These are phyloP conservation scores for Furnarius figulus DNA, from an alignment of 2,113 vertebrate genomes.

Conservation along the genomic window DNA sequence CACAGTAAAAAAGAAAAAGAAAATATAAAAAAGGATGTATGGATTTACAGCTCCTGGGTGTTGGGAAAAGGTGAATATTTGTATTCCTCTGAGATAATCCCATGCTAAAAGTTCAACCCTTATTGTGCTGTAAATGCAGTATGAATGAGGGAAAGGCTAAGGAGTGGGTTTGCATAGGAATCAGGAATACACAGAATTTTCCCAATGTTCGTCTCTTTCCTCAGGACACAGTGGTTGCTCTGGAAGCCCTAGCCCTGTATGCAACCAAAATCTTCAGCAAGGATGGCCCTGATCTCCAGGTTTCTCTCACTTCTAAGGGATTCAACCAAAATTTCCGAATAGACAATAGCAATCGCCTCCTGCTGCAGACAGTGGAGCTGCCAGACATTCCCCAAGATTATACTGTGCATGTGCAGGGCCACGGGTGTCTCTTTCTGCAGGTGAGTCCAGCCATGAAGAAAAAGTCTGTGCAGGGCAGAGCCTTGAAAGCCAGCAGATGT, in stretches of 20 bases:
- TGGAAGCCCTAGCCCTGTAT: conserved; percentile 73
- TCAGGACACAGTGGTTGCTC: conserved; percentile 73
- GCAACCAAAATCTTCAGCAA: conserved; percentile 60
- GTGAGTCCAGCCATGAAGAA: not conserved
- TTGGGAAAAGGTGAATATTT: not conserved
- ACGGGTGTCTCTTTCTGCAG: conserved; percentile 46
- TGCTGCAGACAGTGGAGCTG: conserved; percentile 78
- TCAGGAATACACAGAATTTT: not conserved
- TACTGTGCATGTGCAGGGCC: conserved; percentile 18
- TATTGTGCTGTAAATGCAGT: not conserved
- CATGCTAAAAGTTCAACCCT: not conserved
- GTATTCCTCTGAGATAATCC: not conserved
- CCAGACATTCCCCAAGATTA: conserved; percentile 64
- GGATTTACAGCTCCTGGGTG: not conserved
- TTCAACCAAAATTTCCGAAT: conserved; percentile 72
- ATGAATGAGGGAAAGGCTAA: not conserved
- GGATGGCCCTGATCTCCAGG: conserved; percentile 27
- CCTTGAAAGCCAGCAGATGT: not conserved
- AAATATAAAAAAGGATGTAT: accelerated
- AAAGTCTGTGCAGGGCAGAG: not conserved
- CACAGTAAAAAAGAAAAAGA: accelerated
- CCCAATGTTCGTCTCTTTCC: not conserved
- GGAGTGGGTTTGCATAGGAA: not conserved
- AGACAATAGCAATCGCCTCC: conserved; percentile 76
- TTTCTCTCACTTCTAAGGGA: conserved; percentile 32